Base-by-base conservation (phyloP, 2,888 invertebrate species). In the Zhengitettix transpicula region DNA sequence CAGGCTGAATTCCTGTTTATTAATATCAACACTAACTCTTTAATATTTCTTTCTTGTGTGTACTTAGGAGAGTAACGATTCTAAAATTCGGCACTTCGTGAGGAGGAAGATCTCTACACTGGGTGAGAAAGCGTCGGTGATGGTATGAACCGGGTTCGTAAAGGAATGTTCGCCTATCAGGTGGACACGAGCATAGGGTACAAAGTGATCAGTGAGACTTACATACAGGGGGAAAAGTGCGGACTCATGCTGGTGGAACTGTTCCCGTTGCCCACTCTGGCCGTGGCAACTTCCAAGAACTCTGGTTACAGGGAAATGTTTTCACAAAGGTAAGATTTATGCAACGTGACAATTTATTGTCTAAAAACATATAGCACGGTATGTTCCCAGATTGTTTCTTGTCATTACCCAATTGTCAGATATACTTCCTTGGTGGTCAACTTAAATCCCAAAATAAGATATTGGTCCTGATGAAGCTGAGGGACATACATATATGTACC, bases 21-120 rank as follows among this genome's bases (percentile, higher is more conserved):
- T 28, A 5, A 28, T 28, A 28, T 28, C 2, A 28, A 28, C 28
- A 28, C 28, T 28, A 28, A 28, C 7, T 28, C 3, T 28, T 7
- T 28, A 28, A 2, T 7, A 28, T 28, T 28, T 2, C 7, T 28
- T n/a, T n/a, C n/a, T n/a, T 28, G 28, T 47, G 2, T 47, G 47
- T 65, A 71, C 69, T 53, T 65, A 86, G 85, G 80, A 81, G 58
- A 79, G 81, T 15, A 78, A 79, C 56, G 85, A 87, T 69, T 78
- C 80, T 15, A 72, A 79, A 1, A 75, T 84, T 52, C 78, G 76
- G 66, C 78, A 80, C 5, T 77, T 87, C 52, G 83, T 83, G 68
- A 73, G 79, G 58, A 77, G 78, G 62, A 84, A 83, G 72, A 78
- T 87, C 0, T 78, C 79, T 3, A 81, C 82, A 15, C 77, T 78